Conservation (phyloP, 2,113 vertebrate genomes). For the Hypocryptadius cinnamomeus region DNA sequence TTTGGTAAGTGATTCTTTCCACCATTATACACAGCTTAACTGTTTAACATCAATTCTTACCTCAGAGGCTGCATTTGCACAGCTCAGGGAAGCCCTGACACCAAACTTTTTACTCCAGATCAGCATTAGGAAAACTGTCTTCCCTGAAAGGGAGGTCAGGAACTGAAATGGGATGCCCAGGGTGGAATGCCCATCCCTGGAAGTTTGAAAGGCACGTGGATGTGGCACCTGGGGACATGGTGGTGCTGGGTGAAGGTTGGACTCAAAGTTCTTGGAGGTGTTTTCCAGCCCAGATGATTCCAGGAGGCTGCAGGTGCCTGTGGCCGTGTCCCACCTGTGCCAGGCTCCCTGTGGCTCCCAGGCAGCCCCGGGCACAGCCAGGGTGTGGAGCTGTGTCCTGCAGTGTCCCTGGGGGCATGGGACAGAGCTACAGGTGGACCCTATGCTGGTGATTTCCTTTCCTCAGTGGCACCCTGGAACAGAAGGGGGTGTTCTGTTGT, state of each 20-base stretch:
- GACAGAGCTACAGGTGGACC: rapidly evolving
- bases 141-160: background rate
- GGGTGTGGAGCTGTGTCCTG: background rate
- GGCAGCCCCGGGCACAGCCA: background rate
- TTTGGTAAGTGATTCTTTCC: background rate
- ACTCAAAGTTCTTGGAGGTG: no score
- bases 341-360: background rate
- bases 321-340: rapidly evolving
- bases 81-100: background rate
- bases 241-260: background rate
- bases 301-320: background rate
- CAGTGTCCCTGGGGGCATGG: rapidly evolving
- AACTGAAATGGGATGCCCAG: no score
- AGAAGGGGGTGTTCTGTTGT: background rate
- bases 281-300: background rate
- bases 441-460: background rate
- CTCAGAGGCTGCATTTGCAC: background rate
- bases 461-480: background rate
- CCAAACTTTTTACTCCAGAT: background rate
- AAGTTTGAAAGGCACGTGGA: rapidly evolving
- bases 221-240: background rate
- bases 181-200: background rate
- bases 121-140: background rate
- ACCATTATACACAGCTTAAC: rapidly evolving
- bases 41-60: background rate